Evolutionary conservation across 2,888 invertebrate genomes (phyloP), one percentile per base, ranked within the genome.

Genomic region (Cerceris ruficornis): DNA sequence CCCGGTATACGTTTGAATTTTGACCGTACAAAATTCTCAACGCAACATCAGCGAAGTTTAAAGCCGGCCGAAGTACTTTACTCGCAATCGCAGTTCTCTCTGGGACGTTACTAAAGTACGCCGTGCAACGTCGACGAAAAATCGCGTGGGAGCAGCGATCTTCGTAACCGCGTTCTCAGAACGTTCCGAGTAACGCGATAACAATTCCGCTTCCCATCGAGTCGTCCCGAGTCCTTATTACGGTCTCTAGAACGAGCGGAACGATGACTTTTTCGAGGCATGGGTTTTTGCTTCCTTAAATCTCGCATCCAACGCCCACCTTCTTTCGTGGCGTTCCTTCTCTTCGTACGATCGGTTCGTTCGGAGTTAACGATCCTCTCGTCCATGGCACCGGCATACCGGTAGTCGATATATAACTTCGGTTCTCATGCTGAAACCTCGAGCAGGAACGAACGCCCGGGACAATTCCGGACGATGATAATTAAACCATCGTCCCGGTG

Each of bases 401-500:
- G 83, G 80, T 77, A 84, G 86, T 84, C 85, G 82, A 88, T 80
- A 85, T 80, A 82, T 87, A 89, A 89, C 87, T 86, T 85, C 75
- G 81, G 80, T 83, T 82, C 82, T 80, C 84, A 81, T 77, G 82
- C 80, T 79, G 55, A 43, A 50, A 11, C 39, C 14, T 17, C 60
- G 8, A 11, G 15, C 28, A 41, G 60, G n/a, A n/a, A 49, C 14
- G 55, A 28, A 9, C 15, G 7, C 39, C 54, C 42, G 7, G n/a
- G 42, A 28, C 69, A 50, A 71, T 58, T 41, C 81, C 80, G 82
- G 76, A 81, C 81, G 84, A 82, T 75, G 88, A 88, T 91, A 91
- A 91, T 91, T 91, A 91, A 91, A 87, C 83, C 91, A 88, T 91
- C 86, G 80, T 71, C 77, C 79, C 77, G 77, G 82, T 80, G 42